phyloP scores from a whole-genome alignment of 1,140 invertebrate genomes.

The Drosophila ficusphila region DNA sequence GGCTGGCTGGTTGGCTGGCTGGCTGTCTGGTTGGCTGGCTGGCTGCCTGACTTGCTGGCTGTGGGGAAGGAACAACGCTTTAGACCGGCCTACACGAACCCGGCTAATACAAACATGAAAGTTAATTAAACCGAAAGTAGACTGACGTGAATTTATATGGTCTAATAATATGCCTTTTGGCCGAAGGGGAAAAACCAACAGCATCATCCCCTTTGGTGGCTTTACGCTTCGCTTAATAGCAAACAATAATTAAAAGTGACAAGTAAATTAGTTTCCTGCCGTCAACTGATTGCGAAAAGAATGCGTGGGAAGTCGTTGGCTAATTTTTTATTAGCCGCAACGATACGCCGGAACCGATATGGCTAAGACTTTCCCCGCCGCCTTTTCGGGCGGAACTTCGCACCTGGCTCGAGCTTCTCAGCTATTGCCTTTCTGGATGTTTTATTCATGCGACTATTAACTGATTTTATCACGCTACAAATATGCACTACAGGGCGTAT shows the following conservation, averaged over 20 bases:
- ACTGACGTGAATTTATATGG: slow-evolving; percentile 81
- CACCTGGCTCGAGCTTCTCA: slow-evolving; percentile 39
- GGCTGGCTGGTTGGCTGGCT: neutral
- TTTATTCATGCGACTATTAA: slow-evolving; percentile 79
- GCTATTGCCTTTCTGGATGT: slow-evolving; percentile 46
- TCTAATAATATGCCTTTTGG: slow-evolving; percentile 74
- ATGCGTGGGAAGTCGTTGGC: slow-evolving; percentile 26
- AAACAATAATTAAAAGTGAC: slow-evolving; percentile 77
- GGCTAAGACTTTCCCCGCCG: slow-evolving; percentile 34
- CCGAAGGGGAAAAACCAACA: slow-evolving; percentile 1
- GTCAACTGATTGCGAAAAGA: slow-evolving; percentile 33
- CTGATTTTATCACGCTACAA: slow-evolving; percentile 80
- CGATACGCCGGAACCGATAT: slow-evolving; percentile 21
- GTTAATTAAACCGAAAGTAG: slow-evolving; percentile 80
- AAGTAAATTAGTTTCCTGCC: slow-evolving; percentile 76
- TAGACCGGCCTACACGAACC: slow-evolving; percentile 41
- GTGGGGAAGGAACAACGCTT: slow-evolving; percentile 24
- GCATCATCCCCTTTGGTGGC: slow-evolving; percentile 10
- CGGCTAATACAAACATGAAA: slow-evolving; percentile 80
- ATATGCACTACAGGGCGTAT: slow-evolving; percentile 78
- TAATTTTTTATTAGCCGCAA: slow-evolving; percentile 60
- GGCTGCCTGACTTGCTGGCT: no score
- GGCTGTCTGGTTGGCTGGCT: neutral
- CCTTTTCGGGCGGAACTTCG: neutral
- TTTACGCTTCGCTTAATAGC: slow-evolving; percentile 68